Evolutionary conservation across 2,888 invertebrate species (phyloP).

Genomic region (Cecidostiba fungosa): DNA sequence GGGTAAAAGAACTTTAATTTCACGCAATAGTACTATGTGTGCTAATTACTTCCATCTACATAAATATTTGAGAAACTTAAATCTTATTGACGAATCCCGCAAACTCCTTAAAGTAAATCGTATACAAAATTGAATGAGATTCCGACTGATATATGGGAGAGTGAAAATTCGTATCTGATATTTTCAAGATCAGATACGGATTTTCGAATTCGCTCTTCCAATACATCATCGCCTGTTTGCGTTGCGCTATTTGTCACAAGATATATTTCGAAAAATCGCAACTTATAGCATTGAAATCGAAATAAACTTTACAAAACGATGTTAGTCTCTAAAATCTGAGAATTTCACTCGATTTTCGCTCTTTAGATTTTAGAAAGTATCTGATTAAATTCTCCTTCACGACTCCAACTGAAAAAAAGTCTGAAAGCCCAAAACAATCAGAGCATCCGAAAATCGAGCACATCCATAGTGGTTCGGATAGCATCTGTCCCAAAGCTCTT

Average conservation of each 20-base stretch:
- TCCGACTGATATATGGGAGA: not conserved
- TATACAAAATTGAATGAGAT: not conserved
- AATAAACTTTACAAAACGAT: not conserved
- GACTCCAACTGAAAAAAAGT: no score
- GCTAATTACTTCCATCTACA: no score
- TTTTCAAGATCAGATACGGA: not conserved
- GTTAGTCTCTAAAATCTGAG: not conserved
- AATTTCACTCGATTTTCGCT: not conserved
- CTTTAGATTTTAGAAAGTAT: no score
- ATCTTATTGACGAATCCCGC: no score
- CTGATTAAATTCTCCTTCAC: no score
- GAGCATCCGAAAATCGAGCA: not conserved
- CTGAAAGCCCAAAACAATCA: not conserved
- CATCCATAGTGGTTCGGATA: slow-evolving; percentile 2
- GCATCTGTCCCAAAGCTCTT: not conserved
- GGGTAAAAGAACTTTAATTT: no score
- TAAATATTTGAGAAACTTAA: no score
- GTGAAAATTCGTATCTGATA: not conserved
- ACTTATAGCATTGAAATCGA: not conserved
- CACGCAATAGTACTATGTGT: no score
- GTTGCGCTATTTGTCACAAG: not conserved
- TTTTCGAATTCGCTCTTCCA: not conserved
- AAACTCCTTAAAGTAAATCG: not conserved
- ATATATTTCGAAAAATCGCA: not conserved
- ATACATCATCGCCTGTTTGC: not conserved